Percentiles rank a stretch among this genome's conserved stretches.
Conservation (phyloP, 2,113 vertebrate species). For the Crotalus helleri region DNA sequence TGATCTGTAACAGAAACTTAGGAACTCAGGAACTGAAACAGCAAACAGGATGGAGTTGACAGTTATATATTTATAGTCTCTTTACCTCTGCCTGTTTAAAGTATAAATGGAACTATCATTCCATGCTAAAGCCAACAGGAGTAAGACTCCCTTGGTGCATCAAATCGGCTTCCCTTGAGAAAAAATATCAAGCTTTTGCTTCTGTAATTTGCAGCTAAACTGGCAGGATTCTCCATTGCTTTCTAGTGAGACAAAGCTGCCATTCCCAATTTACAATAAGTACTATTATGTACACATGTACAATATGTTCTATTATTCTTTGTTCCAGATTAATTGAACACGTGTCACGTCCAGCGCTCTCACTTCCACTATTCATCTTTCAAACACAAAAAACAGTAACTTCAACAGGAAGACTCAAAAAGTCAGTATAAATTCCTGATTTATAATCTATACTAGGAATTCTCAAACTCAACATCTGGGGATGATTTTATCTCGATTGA, state of each 20-base stretch:
- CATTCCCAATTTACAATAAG: conserved; percentile 1
- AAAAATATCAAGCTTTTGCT: background rate
- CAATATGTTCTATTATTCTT: conserved; percentile 12
- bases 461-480: background rate
- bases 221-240: background rate
- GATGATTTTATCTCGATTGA: background rate
- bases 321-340: conserved; percentile 15
- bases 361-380: conserved; percentile 8
- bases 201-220: background rate
- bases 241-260: background rate
- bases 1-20: background rate
- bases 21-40: background rate
- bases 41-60: background rate
- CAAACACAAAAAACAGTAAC: background rate
- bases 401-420: background rate
- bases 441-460: background rate
- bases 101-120: conserved; percentile 4
- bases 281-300: conserved; percentile 9
- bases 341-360: background rate
- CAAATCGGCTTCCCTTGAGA: background rate
- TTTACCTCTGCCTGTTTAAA: conserved; percentile 15
- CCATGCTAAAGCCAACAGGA: background rate
- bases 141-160: background rate
- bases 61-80: background rate
- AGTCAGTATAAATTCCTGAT: background rate